These are phyloP conservation scores for Campylomormyrus tamandua DNA, from an alignment of 2,113 vertebrate genomes.

Conservation along the genomic window DNA sequence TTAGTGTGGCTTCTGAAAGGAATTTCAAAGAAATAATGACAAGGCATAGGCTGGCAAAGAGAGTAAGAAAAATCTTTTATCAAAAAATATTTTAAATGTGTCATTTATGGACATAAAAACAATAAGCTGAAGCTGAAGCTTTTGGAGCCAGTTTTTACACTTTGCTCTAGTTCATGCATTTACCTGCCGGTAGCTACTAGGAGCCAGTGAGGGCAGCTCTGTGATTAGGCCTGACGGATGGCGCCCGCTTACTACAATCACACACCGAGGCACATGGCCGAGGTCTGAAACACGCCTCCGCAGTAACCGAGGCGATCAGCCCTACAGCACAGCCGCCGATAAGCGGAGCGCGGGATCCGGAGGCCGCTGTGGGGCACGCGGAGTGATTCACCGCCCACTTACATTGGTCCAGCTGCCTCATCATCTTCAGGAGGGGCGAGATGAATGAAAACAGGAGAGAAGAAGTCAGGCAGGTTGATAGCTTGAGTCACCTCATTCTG, in stretches of 20 bases:
- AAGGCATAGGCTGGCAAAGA: not conserved
- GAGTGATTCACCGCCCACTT: constrained; percentile 49
- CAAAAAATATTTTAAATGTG: not conserved
- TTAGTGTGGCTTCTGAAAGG: not conserved
- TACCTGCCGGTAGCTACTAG: not conserved
- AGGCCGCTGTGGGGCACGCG: not conserved
- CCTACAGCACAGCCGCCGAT: not conserved
- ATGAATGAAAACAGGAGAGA: constrained; percentile 30
- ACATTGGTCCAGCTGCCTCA: constrained; percentile 94
- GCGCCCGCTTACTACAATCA: not conserved
- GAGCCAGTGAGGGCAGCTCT: not conserved
- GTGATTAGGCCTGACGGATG: not conserved
- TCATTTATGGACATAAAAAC: not conserved
- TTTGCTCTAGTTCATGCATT: not conserved
- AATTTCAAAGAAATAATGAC: not conserved
- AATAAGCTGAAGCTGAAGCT: not conserved
- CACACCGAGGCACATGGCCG: not conserved
- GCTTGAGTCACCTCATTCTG: constrained; percentile 7
- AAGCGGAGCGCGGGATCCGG: not conserved
- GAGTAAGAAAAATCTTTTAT: not conserved
- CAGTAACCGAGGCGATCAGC: not conserved
- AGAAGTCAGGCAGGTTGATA: constrained; percentile 41
- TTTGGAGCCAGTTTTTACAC: not conserved
- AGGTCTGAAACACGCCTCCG: not conserved
- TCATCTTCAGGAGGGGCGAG: constrained; percentile 65